Evolutionary conservation across 2,113 vertebrate species (phyloP).

Genomic region (Gobiocypris rarus): DNA sequence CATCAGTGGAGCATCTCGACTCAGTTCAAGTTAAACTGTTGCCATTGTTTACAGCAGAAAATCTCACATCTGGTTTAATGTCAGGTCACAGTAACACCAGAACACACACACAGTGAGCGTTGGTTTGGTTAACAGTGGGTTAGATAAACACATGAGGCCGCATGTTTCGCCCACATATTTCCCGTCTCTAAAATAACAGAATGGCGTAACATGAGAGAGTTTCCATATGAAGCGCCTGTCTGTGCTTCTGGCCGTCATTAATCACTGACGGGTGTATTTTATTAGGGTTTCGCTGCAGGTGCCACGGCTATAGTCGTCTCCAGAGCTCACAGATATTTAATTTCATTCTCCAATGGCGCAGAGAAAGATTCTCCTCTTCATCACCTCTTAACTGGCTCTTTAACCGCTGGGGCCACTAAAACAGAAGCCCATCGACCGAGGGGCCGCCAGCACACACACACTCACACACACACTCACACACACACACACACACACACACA

Average conservation of each 20-base stretch:
- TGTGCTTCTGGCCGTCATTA: constrained; percentile 65
- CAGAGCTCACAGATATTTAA: constrained; percentile 75
- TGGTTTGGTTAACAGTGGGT: background rate
- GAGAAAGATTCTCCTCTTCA: constrained; percentile 73
- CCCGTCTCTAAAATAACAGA: background rate
- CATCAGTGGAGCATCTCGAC: background rate
- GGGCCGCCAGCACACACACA: constrained; percentile 33
- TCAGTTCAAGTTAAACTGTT: background rate
- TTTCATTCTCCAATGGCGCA: constrained; percentile 78
- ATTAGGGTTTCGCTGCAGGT: constrained; percentile 50
- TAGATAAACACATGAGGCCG: background rate
- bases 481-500: too few species aligned
- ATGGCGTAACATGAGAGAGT: constrained; percentile 5
- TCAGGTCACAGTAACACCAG: background rate
- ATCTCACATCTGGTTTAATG: background rate
- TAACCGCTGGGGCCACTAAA: constrained; percentile 59
- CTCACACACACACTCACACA: background rate
- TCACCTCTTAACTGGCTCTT: constrained; percentile 68
- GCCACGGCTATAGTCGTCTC: constrained; percentile 61
- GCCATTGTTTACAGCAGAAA: background rate
- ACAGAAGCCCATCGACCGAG: background rate
- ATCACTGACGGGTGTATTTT: constrained; percentile 65
- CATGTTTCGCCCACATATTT: constrained; percentile 10
- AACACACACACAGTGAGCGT: too few species aligned
- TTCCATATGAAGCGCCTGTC: constrained; percentile 48